Percentiles rank a stretch among this genome's conserved stretches.
Conservation (phyloP, 2,888 invertebrate genomes). For the Athalia rosae region DNA sequence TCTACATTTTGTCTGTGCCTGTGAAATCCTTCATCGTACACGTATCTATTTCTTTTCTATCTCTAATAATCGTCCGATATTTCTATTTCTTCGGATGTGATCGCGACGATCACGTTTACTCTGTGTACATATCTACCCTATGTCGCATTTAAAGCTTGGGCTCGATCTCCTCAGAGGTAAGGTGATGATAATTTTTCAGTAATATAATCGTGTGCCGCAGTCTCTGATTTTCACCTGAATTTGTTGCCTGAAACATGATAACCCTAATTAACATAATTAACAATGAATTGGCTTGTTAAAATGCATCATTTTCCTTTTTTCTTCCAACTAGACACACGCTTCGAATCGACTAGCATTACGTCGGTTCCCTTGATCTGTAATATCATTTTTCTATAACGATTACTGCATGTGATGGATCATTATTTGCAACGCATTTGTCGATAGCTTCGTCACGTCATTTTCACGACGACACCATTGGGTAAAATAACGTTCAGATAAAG, state of each 20-base stretch:
- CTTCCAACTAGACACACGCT: too few relatives aligned
- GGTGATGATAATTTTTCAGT: slow-evolving; percentile 29
- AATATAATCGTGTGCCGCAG: neutral
- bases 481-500: too few relatives aligned
- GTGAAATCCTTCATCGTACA: neutral
- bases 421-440: too few relatives aligned
- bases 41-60: neutral
- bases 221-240: neutral
- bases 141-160: slow-evolving; percentile 27
- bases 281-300: too few relatives aligned
- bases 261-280: neutral
- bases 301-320: too few relatives aligned
- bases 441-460: too few relatives aligned
- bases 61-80: slow-evolving; percentile 1
- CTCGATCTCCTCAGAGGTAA: slow-evolving; percentile 31
- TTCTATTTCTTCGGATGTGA: slow-evolving; percentile 16
- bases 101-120: neutral
- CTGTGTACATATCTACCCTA: slow-evolving; percentile 19
- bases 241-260: slow-evolving; percentile 1
- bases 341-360: too few relatives aligned
- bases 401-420: too few relatives aligned
- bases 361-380: too few relatives aligned
- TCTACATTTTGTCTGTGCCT: too few relatives aligned
- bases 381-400: too few relatives aligned
- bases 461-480: too few relatives aligned